Evolutionary conservation across 1,140 invertebrate genomes (phyloP), one percentile per base, ranked within the genome.

Genomic region (Hesperophylax magnus): DNA sequence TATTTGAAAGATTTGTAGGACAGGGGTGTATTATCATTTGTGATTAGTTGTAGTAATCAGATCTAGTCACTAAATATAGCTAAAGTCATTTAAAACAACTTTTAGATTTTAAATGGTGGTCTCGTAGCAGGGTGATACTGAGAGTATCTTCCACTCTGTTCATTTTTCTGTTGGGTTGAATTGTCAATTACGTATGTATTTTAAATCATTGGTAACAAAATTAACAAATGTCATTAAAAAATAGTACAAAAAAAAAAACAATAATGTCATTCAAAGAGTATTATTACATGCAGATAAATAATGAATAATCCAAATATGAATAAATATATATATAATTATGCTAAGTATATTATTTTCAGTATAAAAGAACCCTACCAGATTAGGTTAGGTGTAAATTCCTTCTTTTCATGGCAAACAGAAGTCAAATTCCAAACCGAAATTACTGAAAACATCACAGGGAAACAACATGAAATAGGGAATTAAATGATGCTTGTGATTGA

Each of bases 351-450:
- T 61, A 24, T 72, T 17, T 72, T 72, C 47, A 72, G 52, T 54
- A 72, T 54, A 72, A 52, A 47, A 53, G 69, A 27, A 20, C 27
- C 69, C 69, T 72, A 72, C 69, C 69, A n/a, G 69, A 52, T 72
- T 11, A 54, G 47, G 69, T 72, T 53, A 72, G 69, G 18, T 54
- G 69, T 54, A 53, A 53, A 18, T 72, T 72, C 69, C 69, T 72
- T 53, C 47, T 53, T 72, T 72, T 72, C 69, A 72, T 20, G 69
- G 69, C 20, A 54, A 53, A 72, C 69, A 72, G 69, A 72, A 72
- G 69, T 72, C 69, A 72, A 72, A 72, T 72, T 72, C 69, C 69
- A 72, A 72, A 72, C 69, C 27, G 47, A 72, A 72, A 72, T 72
- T 72, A 72, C 69, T 72, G 69, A 72, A 72, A 72, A 72, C 47